Evolutionary conservation across 2,888 invertebrate species (phyloP), one percentile per base, ranked within the genome.

Genomic region (Callimorpha dominula): DNA sequence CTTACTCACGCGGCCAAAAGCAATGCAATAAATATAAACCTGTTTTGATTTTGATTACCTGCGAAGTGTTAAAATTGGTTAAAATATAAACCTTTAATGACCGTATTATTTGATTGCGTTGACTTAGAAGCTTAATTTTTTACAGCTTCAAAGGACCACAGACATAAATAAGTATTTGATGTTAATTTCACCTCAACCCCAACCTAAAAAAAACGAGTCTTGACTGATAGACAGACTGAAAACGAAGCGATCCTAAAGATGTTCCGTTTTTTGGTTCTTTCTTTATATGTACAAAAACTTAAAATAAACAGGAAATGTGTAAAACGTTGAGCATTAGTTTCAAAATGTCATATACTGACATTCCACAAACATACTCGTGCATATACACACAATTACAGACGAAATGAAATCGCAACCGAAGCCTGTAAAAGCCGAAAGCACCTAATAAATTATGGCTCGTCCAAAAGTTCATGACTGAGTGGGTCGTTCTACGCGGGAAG

Each of bases 401-500:
- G 20, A 60, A 60, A 1, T 42, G 7, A 46, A 60, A 12, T 42
- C 63, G 9, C 40, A 63, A 20, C 50, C 20, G 40, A 70, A 52
- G 17, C 52, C 57, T 8, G 46, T 63, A 64, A 63, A 46, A 73
- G 78, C 75, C 76, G 76, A 82, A 71, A 66, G 46, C 62, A 49
- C 31, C 71, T 60, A 77, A 82, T 78, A 78, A 83, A 85, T 84
- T 77, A 78, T 85, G 83, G 86, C 87, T 82, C 85, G 85, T 89
- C 89, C 88, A 83, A 83, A 84, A 81, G 70, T 86, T 85, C 77
- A 77, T 82, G 80, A 79, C 79, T 87, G 79, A 82, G 74, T 68
- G 83, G 81, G 81, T 79, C 81, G 79, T 85, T 88, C 80, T 83
- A 81, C 73, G 73, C 80, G 86, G 83, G 81, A 88, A 87, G 85